phyloP scores from a whole-genome alignment of 2,888 invertebrate species.

The Pyrrhia umbra region DNA sequence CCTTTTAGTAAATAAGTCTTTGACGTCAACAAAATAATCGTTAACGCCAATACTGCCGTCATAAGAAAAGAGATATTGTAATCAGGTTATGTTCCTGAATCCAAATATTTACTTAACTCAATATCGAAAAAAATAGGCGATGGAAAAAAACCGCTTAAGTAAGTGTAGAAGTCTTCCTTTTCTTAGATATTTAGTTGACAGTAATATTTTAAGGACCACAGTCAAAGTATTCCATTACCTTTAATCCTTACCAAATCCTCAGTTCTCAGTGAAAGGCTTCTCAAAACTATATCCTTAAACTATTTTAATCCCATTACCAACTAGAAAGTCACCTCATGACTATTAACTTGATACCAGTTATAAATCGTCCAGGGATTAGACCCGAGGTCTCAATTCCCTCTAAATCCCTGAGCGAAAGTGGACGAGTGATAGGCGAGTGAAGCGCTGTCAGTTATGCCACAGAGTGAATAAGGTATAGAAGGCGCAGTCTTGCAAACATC shows the following conservation, averaged over 20 bases:
- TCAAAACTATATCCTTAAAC: constrained; percentile 29
- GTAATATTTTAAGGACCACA: background rate
- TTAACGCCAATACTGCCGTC: too few relatives aligned
- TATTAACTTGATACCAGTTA: constrained; percentile 48
- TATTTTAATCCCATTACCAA: constrained; percentile 38
- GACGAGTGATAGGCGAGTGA: constrained; percentile 32
- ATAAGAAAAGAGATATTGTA: too few relatives aligned
- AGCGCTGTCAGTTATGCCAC: constrained; percentile 2
- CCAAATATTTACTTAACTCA: too few relatives aligned
- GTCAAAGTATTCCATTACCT: background rate
- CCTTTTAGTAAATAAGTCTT: too few relatives aligned
- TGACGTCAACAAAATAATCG: too few relatives aligned
- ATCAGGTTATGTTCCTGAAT: too few relatives aligned
- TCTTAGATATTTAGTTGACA: too few relatives aligned
- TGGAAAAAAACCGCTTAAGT: too few relatives aligned
- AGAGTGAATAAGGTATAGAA: background rate
- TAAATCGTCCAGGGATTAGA: constrained; percentile 58
- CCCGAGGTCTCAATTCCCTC: constrained; percentile 47
- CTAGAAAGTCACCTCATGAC: constrained; percentile 47
- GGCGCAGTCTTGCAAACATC: background rate
- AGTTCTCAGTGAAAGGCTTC: constrained; percentile 6
- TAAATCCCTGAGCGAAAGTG: constrained; percentile 58
- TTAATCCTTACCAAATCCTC: constrained; percentile 18
- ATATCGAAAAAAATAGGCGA: too few relatives aligned
- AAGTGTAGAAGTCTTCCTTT: too few relatives aligned